Evolutionary conservation across 2,888 invertebrate species (phyloP).

Genomic region (Vannuccia rotundouncinata): DNA sequence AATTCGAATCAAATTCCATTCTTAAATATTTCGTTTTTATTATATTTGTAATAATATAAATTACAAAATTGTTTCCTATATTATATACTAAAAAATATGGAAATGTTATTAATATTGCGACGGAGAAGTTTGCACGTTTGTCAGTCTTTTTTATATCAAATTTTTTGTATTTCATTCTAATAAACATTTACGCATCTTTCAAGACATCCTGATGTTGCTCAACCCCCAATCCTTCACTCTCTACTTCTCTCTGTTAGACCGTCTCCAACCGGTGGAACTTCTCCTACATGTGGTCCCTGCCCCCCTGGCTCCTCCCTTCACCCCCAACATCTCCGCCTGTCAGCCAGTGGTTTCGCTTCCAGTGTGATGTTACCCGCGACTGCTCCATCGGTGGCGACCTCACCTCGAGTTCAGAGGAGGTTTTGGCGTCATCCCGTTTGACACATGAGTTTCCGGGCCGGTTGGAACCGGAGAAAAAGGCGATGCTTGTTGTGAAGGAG

Average conservation of each 20-base stretch:
- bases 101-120: no score
- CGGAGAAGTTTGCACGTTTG: no score
- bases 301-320: conserved; percentile 6
- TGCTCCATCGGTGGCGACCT: not conserved
- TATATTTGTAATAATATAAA: no score
- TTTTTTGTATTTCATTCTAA: no score
- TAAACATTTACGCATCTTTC: no score
- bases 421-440: not conserved
- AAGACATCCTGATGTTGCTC: no score
- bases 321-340: not conserved
- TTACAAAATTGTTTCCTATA: no score
- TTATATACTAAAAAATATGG: no score
- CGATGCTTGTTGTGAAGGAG: no score
- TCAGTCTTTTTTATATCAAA: no score
- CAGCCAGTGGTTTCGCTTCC: not conserved
- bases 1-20: no score
- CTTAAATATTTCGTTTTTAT: no score
- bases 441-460: not conserved
- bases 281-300: not conserved
- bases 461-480: not conserved
- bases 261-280: not conserved
- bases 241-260: not conserved
- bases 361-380: not conserved
- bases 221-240: not conserved
- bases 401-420: not conserved